phyloP scores from a whole-genome alignment of 2,888 invertebrate genomes.

The Frankliniella intonsa region DNA sequence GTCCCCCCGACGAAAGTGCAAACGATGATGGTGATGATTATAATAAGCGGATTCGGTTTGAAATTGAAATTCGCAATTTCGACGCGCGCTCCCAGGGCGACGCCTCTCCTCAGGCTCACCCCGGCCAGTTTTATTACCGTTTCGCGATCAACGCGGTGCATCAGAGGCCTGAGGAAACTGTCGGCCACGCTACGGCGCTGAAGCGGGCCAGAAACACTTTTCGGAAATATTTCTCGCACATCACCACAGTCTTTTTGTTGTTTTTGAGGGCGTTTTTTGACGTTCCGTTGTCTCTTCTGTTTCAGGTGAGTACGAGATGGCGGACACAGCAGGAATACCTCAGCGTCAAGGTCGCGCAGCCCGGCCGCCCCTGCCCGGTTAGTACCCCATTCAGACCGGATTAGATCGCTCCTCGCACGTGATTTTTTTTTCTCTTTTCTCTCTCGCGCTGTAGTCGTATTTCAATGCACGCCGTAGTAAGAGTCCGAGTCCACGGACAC shows the following conservation, averaged over 20 bases:
- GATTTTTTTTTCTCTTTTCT: neutral
- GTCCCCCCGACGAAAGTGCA: neutral
- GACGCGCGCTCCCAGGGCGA: neutral
- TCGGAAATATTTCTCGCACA: neutral
- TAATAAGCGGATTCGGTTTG: neutral
- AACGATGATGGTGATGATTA: neutral
- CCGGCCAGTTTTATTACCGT: too few species aligned
- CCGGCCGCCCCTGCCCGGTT: constrained; percentile 23
- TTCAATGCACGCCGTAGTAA: neutral
- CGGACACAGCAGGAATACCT: neutral
- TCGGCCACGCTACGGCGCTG: too few species aligned
- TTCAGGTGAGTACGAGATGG: constrained; percentile 9
- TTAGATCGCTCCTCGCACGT: too few species aligned
- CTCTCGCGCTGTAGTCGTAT: neutral
- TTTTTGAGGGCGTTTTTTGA: neutral
- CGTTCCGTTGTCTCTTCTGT: neutral
- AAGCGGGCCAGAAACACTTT: neutral
- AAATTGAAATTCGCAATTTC: neutral
- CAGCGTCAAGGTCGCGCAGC: constrained; percentile 4
- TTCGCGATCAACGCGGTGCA: too few species aligned
- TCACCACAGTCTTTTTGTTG: neutral
- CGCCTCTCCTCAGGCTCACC: too few species aligned
- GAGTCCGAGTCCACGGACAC: too few species aligned
- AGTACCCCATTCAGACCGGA: neutral
- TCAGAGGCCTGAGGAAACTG: too few species aligned